These are phyloP conservation scores for Laodelphax striatellus DNA, from an alignment of 1,140 invertebrate species.

Conservation along the genomic window DNA sequence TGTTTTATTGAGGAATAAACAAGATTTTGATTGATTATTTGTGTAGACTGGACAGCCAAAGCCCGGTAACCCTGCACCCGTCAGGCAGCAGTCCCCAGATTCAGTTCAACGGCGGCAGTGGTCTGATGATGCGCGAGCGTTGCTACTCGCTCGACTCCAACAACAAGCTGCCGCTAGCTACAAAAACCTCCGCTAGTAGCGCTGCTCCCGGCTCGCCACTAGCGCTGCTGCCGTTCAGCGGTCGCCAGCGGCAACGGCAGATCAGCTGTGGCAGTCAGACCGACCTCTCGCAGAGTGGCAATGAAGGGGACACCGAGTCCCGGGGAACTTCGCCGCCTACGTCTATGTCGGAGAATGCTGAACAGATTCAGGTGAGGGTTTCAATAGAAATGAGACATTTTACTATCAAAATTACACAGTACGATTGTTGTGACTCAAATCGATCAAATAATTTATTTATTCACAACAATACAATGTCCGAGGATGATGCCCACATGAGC, in stretches of 20 bases:
- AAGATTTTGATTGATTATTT: no score
- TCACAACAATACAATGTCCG: no score
- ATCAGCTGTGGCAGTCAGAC: constrained; percentile 61
- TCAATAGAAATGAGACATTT: no score
- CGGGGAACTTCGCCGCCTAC: constrained; percentile 6
- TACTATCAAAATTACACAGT: no score
- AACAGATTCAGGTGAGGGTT: constrained; percentile 9
- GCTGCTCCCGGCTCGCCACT: no score
- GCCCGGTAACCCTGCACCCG: neutral
- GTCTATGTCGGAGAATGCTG: constrained; percentile 5
- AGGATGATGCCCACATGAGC: no score
- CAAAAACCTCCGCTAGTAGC: no score
- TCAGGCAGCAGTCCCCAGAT: constrained; percentile 40
- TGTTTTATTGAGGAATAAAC: no score
- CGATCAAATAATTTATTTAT: no score
- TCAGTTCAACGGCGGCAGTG: constrained; percentile 25
- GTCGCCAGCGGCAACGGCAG: constrained; percentile 34
- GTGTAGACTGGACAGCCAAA: neutral
- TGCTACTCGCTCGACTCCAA: constrained; percentile 44
- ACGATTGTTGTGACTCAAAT: no score
- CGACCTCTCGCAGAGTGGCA: constrained; percentile 28
- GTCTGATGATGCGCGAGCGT: constrained; percentile 30
- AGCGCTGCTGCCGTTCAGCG: constrained; percentile 23
- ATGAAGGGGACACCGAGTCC: constrained; percentile 1
- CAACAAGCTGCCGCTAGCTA: neutral